A percentile compares a stretch with the other conserved stretches of the same genome.
These are phyloP conservation scores for Hemithea aestivaria DNA, from an alignment of 2,888 invertebrate genomes.

Conservation along the genomic window DNA sequence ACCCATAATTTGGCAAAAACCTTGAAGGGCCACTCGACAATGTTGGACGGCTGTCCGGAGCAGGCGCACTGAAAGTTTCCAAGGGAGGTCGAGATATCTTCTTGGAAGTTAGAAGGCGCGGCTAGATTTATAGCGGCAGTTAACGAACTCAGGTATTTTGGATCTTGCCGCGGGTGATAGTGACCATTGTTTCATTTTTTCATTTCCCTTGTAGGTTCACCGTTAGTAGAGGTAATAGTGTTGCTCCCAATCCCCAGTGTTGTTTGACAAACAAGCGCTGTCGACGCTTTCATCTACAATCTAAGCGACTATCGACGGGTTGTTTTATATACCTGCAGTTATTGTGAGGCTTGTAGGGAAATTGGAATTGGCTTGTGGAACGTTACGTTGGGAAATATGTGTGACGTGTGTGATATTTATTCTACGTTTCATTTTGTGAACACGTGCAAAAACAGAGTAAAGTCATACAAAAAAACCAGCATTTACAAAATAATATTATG, in stretches of 20 bases:
- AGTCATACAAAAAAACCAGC: too few species aligned
- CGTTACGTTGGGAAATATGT: neutral
- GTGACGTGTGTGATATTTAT: too few species aligned
- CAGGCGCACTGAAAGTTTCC: conserved; percentile 60
- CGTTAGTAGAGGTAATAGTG: conserved; percentile 14
- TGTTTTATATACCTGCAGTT: conserved; percentile 6
- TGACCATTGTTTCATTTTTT: conserved; percentile 40
- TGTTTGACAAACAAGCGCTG: conserved; percentile 16
- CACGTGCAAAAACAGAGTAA: too few species aligned
- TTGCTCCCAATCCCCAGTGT: conserved; percentile 16
- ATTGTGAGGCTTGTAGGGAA: conserved; percentile 10
- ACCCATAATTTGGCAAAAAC: conserved; percentile 46
- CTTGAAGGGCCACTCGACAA: conserved; percentile 46
- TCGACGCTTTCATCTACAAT: conserved; percentile 5
- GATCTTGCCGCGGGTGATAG: conserved; percentile 27
- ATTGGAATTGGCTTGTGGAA: conserved; percentile 8
- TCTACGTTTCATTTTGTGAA: too few species aligned
- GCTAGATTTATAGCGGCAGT: conserved; percentile 66
- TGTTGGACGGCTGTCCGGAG: conserved; percentile 53
- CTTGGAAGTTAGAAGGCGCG: conserved; percentile 50
- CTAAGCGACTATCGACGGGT: neutral
- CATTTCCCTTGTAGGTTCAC: conserved; percentile 7
- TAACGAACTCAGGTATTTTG: conserved; percentile 69
- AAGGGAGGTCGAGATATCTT: conserved; percentile 60
- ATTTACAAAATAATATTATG: too few species aligned